Evolutionary conservation across 1,140 invertebrate genomes (phyloP).

Genomic region (Mactra quadrangularis): DNA sequence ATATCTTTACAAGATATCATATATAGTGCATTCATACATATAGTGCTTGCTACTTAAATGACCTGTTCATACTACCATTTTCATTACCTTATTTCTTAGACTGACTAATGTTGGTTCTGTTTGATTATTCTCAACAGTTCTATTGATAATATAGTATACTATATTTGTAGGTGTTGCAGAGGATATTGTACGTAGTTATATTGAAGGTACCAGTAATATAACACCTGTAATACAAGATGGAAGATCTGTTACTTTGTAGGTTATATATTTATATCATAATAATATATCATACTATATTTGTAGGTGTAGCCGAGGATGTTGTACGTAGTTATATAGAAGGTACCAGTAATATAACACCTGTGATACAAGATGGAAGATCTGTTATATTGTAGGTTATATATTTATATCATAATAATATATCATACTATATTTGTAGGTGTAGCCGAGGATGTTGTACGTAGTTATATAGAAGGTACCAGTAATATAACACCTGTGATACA

Average conservation of each 20-base stretch:
- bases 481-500: conserved; percentile 57
- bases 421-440: conserved; percentile 64
- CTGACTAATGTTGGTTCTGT: too few species aligned
- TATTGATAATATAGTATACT: too few species aligned
- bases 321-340: conserved; percentile 74
- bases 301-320: conserved; percentile 67
- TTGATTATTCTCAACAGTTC: too few species aligned
- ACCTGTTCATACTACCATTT: too few species aligned
- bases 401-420: too few species aligned
- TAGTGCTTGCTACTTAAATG: too few species aligned
- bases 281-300: conserved; percentile 23
- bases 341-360: conserved; percentile 60
- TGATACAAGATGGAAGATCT: conserved; percentile 31
- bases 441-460: conserved; percentile 65
- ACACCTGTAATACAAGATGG: conserved; percentile 48
- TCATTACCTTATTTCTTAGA: too few species aligned
- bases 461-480: conserved; percentile 71
- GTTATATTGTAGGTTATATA: conserved; percentile 44
- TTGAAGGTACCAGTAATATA: conserved; percentile 68
- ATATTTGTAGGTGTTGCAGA: conserved; percentile 63
- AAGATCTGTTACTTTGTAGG: conserved; percentile 50
- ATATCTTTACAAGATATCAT: too few species aligned
- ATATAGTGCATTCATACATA: too few species aligned
- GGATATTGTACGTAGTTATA: conserved; percentile 70
- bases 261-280: conserved; percentile 7